Conservation (phyloP, 2,888 invertebrate genomes). For the Parochlus steinenii region DNA sequence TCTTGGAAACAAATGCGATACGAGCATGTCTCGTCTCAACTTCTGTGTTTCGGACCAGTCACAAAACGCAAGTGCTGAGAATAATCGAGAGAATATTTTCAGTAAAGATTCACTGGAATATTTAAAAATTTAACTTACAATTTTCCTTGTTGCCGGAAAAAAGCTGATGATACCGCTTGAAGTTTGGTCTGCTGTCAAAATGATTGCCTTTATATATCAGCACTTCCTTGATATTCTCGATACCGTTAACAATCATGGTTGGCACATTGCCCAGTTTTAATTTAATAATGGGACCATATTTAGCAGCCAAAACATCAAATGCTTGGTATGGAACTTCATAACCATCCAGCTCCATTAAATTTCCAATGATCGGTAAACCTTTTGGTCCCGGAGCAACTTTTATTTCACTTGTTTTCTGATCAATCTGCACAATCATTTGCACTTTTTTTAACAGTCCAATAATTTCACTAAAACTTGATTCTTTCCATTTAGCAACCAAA, state of each 20-base stretch:
- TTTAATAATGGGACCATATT: slow-evolving; percentile 37
- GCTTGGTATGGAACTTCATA: slow-evolving; percentile 43
- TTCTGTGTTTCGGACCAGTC: slow-evolving; percentile 49
- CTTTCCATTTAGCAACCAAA: background rate
- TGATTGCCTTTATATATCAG: slow-evolving; percentile 38
- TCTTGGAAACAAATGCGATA: slow-evolving; percentile 39
- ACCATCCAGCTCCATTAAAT: slow-evolving; percentile 36
- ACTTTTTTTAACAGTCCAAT: slow-evolving; percentile 1
- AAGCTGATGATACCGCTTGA: slow-evolving; percentile 40
- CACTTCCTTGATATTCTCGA: slow-evolving; percentile 40
- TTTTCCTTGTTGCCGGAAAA: slow-evolving; percentile 49
- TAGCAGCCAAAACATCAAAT: slow-evolving; percentile 33
- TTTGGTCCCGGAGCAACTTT: slow-evolving; percentile 35
- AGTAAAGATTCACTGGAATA: slow-evolving; percentile 5
- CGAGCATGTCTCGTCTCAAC: slow-evolving; percentile 38
- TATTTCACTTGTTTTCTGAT: slow-evolving; percentile 14
- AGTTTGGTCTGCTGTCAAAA: slow-evolving; percentile 47
- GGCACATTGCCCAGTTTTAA: slow-evolving; percentile 37
- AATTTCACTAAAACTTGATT: slow-evolving; percentile 6
- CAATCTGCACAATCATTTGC: slow-evolving; percentile 5
- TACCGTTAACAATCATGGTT: slow-evolving; percentile 39
- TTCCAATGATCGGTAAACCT: slow-evolving; percentile 38
- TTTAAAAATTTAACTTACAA: slow-evolving; percentile 35
- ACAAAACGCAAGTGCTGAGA: slow-evolving; percentile 46
- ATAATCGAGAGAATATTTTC: slow-evolving; percentile 1